phyloP scores from a whole-genome alignment of 2,888 invertebrate genomes.

The Heterodera filipjevi region DNA sequence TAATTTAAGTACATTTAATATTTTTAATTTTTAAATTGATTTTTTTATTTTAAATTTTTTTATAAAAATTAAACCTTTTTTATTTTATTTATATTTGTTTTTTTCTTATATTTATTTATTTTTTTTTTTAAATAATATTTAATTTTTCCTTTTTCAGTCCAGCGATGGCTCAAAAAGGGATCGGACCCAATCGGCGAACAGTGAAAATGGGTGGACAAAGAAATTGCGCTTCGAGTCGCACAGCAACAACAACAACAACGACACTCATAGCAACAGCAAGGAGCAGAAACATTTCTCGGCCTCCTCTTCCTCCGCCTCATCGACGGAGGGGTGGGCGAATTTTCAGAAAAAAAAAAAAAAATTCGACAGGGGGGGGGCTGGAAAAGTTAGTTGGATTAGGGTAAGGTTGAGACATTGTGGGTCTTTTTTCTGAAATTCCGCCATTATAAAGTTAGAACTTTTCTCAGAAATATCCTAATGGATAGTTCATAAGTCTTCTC shows the following conservation, averaged over 20 bases:
- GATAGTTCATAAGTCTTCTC: too few species aligned
- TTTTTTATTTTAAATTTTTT: conserved; percentile 19
- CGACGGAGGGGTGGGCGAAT: neutral
- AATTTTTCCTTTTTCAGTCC: conserved; percentile 21
- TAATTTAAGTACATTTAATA: neutral
- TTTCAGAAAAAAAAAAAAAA: neutral
- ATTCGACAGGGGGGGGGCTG: too few species aligned
- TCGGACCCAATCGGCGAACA: conserved; percentile 42
- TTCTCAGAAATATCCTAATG: too few species aligned
- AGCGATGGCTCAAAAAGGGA: conserved; percentile 45
- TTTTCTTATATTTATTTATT: too few species aligned
- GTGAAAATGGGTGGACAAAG: conserved; percentile 37
- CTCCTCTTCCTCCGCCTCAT: conserved; percentile 6
- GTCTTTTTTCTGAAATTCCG: too few species aligned
- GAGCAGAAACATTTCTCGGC: neutral
- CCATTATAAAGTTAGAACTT: too few species aligned
- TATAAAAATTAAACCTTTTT: too few species aligned
- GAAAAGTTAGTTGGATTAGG: too few species aligned
- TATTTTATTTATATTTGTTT: too few species aligned
- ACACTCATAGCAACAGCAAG: conserved; percentile 2
- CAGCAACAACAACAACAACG: neutral
- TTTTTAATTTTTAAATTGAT: neutral
- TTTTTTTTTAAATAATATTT: too few species aligned
- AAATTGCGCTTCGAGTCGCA: conserved; percentile 36
- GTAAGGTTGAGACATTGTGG: too few species aligned